phyloP scores from a whole-genome alignment of 2,888 invertebrate genomes.

The Gymnoscelis rufifasciata region DNA sequence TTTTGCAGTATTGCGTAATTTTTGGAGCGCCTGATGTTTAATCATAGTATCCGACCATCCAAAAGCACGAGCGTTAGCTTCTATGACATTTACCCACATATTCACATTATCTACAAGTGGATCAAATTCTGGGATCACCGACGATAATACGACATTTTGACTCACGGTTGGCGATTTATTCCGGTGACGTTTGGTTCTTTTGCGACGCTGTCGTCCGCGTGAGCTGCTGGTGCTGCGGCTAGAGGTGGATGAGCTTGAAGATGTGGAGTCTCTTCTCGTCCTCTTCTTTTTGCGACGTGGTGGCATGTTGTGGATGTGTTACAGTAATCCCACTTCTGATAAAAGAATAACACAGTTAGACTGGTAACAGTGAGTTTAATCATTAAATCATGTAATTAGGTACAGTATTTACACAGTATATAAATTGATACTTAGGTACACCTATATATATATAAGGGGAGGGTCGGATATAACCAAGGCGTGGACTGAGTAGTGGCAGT shows the following conservation, averaged over 20 bases:
- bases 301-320: not conserved
- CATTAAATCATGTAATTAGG: no score
- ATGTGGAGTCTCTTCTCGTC: not conserved
- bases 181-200: not conserved
- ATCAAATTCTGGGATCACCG: constrained; percentile 3
- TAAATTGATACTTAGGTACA: no score
- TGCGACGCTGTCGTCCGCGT: not conserved
- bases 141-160: constrained; percentile 1
- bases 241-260: not conserved
- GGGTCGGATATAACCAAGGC: no score
- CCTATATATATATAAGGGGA: no score
- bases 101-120: constrained; percentile 5
- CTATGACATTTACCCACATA: constrained; percentile 33
- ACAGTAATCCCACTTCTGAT: not conserved
- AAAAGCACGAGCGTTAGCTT: constrained; percentile 31
- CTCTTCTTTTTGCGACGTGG: not conserved
- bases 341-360: not conserved
- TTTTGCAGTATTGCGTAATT: constrained; percentile 18
- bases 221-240: not conserved
- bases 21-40: constrained; percentile 12
- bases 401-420: no score
- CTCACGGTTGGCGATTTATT: constrained; percentile 1
- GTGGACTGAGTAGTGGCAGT: no score
- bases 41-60: constrained; percentile 29
- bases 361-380: no score